Base-by-base conservation (phyloP, 2,888 invertebrate genomes). In the Eumacrocentrus americanus region DNA sequence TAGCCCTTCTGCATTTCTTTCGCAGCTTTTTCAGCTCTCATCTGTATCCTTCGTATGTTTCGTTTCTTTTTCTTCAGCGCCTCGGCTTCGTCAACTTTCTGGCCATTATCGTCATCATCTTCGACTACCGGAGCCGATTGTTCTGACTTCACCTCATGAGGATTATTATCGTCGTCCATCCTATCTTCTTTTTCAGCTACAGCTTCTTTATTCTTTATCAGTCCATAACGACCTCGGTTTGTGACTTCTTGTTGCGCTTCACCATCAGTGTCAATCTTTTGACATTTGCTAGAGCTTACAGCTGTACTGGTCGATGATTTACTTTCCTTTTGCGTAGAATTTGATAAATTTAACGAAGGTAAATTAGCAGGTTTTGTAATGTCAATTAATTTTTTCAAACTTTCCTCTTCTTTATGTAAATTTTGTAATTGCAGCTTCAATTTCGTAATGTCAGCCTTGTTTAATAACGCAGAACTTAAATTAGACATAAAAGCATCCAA, bases 401-500 rank as follows among this genome's bases (percentile, higher is more conserved):
- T 88, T 0, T 83, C 80, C 61, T 92, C 86, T 71, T 95, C 92
- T 7, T 83, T 81, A 70, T 87, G 88, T 3, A 95, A 76, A 61
- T 88, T 87, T 37, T 87, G 83, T 25, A 95, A 84, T 59, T 87
- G 87, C 70, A 88, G 83, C 66, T 88, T 90, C 1, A 89, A 85
- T 77, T 89, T 90, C 54, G 86, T 87, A 12, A 89, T 82, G 23
- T 83, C 82, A 0, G 83, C 83, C 72, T 87, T 87, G 58, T 84
- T 85, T 0, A 83, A 80, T 60, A 81, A 74, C 2, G 77, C 74
- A 16, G 83, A 72, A 63, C 80, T 83, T 34, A 93, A 80, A 34
- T 84, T 85, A 35, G 85, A 86, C 94, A 97, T 95, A 79, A 87
- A 97, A 3, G 87, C 87, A 75, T 97, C 97, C 47, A 97, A 80